Conservation (phyloP, 2,888 invertebrate genomes). For the Unio pictorum region DNA sequence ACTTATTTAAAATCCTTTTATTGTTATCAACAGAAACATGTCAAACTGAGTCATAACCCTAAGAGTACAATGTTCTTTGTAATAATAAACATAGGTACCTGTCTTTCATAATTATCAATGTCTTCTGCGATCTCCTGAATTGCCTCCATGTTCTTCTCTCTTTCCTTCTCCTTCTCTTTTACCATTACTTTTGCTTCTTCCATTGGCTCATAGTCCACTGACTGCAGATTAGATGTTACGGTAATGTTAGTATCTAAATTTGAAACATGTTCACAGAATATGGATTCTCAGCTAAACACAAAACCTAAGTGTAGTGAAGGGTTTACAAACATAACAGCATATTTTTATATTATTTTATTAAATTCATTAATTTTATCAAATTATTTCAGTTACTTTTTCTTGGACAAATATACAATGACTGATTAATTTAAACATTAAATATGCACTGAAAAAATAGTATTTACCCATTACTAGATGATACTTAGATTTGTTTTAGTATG, state of each 20-base stretch:
- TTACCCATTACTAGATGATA: too few species aligned
- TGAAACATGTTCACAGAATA: background rate
- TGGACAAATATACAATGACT: too few species aligned
- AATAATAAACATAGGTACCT: background rate
- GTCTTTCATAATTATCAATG: background rate
- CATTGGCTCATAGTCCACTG: constrained; percentile 18
- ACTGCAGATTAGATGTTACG: constrained; percentile 5
- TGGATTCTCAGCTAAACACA: too few species aligned
- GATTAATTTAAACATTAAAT: too few species aligned
- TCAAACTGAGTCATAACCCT: background rate
- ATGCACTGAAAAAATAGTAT: too few species aligned
- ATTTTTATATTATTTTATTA: too few species aligned
- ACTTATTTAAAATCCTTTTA: constrained; percentile 5
- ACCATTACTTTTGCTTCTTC: constrained; percentile 27
- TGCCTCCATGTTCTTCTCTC: constrained; percentile 9
- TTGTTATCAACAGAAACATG: background rate
- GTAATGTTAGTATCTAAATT: background rate
- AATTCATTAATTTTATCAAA: too few species aligned
- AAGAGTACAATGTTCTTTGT: background rate
- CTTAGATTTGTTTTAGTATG: too few species aligned
- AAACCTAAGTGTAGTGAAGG: too few species aligned
- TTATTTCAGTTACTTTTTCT: too few species aligned
- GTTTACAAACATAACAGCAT: too few species aligned
- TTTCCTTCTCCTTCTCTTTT: constrained; percentile 13
- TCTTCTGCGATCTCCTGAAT: background rate